These are phyloP conservation scores for Cyclura pinguis DNA, from an alignment of 2,797 vertebrate species.

Conservation along the genomic window DNA sequence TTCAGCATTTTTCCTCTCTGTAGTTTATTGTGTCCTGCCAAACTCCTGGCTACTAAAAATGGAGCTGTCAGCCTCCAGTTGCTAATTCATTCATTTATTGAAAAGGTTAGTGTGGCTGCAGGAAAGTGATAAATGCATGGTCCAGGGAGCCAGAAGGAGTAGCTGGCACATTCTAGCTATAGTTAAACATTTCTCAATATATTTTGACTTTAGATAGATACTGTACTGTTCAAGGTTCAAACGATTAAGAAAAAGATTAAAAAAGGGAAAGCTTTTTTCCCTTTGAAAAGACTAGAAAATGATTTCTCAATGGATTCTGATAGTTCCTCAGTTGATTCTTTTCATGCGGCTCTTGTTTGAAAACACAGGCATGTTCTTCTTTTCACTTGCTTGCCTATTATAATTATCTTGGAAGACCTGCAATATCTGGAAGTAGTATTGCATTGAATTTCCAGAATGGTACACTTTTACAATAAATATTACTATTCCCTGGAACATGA, in stretches of 20 bases:
- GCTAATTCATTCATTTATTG: constrained; percentile 64
- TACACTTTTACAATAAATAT: background rate
- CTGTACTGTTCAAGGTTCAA: constrained; percentile 2
- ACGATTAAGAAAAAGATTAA: background rate
- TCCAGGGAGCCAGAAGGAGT: constrained; percentile 21
- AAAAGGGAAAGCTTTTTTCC: background rate
- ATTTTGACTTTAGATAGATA: constrained; percentile 32
- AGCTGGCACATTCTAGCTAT: constrained; percentile 12
- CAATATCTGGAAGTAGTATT: constrained; percentile 30
- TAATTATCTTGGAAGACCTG: constrained; percentile 64
- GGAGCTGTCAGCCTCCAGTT: constrained; percentile 61
- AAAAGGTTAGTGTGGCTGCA: constrained; percentile 60
- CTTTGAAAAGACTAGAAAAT: constrained; percentile 26
- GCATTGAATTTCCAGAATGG: no score
- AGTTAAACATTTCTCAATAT: constrained; percentile 6
- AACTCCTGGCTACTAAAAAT: constrained; percentile 64
- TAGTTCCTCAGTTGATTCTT: background rate
- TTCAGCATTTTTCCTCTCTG: background rate
- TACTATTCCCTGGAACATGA: background rate
- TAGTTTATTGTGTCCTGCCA: constrained; percentile 40
- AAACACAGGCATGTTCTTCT: constrained; percentile 47
- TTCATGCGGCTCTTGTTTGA: background rate
- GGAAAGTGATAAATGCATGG: constrained; percentile 57
- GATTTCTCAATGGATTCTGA: constrained; percentile 24
- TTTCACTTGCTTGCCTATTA: constrained; percentile 65